These are phyloP conservation scores for Lasioglossum zephyrum DNA, from an alignment of 2,888 invertebrate genomes.

Conservation along the genomic window DNA sequence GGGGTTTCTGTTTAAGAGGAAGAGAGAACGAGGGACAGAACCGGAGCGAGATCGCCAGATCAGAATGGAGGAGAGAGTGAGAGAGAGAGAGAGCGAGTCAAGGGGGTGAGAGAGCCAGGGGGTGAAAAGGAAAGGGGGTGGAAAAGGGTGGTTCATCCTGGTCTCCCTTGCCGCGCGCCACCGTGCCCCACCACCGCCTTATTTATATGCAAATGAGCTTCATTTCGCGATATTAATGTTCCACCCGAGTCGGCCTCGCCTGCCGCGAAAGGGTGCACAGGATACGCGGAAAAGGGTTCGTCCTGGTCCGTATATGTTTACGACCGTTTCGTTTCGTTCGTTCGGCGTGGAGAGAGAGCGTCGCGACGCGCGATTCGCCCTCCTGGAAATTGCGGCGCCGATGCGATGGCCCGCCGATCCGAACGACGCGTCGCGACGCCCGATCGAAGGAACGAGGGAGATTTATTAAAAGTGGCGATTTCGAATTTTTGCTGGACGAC, in stretches of 20 bases:
- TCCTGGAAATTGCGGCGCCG: constrained; percentile 57
- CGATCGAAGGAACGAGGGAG: not conserved
- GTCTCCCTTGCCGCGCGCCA: constrained; percentile 72
- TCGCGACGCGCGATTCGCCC: constrained; percentile 59
- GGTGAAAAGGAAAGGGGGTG: constrained; percentile 56
- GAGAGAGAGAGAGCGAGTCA: constrained; percentile 30
- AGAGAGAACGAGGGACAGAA: constrained; percentile 44
- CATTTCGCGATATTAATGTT: constrained; percentile 95
- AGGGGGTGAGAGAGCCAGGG: constrained; percentile 7
- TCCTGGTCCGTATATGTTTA: constrained; percentile 79
- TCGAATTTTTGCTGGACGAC: not conserved
- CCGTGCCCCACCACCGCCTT: constrained; percentile 86
- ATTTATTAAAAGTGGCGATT: constrained; percentile 18
- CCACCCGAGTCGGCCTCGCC: constrained; percentile 78
- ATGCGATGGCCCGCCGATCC: constrained; percentile 36
- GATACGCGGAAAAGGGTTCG: constrained; percentile 81
- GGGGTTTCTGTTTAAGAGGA: constrained; percentile 74
- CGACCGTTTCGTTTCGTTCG: constrained; percentile 76
- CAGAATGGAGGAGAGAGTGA: not conserved
- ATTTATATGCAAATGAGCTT: constrained; percentile 96
- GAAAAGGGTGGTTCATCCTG: constrained; percentile 78
- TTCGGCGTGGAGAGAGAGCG: constrained; percentile 60
- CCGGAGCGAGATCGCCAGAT: constrained; percentile 31
- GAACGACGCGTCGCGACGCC: not conserved
- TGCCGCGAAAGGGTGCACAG: constrained; percentile 72